Percentiles rank a stretch among this genome's conserved stretches.
Evolutionary conservation across 2,113 vertebrate species (phyloP).

Genomic region (Hippocampus comes): DNA sequence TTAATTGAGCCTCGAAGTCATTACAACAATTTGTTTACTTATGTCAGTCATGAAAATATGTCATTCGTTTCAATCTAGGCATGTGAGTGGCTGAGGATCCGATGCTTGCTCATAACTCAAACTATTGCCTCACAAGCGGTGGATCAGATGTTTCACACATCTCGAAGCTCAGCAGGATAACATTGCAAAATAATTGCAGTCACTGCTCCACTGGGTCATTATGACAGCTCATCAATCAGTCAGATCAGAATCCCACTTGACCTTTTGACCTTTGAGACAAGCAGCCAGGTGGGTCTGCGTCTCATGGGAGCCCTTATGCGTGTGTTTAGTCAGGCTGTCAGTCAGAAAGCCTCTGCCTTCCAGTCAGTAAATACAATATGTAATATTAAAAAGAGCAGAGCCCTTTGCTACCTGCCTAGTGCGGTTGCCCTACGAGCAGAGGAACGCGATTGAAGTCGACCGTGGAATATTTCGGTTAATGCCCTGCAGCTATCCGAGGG

Average conservation of each 20-base stretch:
- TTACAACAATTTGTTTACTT: conserved; percentile 5
- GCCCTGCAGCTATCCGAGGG: conserved; percentile 48
- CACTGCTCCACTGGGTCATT: background rate
- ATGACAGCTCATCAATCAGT: conserved; percentile 1
- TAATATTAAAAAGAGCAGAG: conserved; percentile 43
- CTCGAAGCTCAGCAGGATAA: background rate
- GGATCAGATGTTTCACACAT: background rate
- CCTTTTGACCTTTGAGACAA: conserved; percentile 16
- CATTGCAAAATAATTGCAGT: background rate
- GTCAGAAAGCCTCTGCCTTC: conserved; percentile 32
- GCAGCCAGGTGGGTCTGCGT: conserved; percentile 7
- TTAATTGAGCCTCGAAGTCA: conserved; percentile 5
- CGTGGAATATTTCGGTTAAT: conserved; percentile 66
- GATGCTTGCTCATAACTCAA: too few relatives aligned
- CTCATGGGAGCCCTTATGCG: conserved; percentile 32
- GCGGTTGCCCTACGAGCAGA: conserved; percentile 49
- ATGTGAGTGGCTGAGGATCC: too few relatives aligned
- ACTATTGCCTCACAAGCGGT: too few relatives aligned
- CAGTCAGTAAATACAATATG: conserved; percentile 28
- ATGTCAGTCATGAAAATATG: background rate
- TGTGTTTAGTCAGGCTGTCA: conserved; percentile 30
- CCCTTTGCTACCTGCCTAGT: conserved; percentile 11
- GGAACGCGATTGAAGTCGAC: conserved; percentile 56
- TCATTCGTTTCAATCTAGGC: background rate
- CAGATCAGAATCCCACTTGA: conserved; percentile 16